Evolutionary conservation across 2,797 vertebrate genomes (phyloP).

Genomic region (Girardinus metallicus): DNA sequence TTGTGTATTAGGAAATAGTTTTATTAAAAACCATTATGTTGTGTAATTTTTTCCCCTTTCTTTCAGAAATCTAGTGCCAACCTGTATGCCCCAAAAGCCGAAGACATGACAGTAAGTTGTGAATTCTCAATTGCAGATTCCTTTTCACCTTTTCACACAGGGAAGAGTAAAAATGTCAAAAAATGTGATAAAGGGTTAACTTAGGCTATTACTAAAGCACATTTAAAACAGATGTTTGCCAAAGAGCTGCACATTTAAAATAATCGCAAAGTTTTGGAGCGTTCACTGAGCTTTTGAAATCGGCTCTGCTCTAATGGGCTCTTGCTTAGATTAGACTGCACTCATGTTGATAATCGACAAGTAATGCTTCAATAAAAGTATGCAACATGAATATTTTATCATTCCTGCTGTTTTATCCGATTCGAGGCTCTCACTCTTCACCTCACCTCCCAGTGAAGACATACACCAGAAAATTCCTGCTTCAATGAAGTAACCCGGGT

Average conservation of each 20-base stretch:
- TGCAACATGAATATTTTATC: background rate
- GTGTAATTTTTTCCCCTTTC: background rate
- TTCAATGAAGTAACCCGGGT: background rate
- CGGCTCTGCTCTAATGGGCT: too few species aligned
- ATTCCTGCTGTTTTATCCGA: background rate
- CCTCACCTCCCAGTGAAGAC: background rate
- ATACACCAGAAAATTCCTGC: background rate
- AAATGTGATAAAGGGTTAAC: background rate
- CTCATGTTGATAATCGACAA: background rate
- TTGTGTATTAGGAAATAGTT: background rate
- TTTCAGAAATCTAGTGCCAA: slow-evolving; percentile 68
- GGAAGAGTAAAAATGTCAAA: background rate
- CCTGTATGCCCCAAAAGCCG: slow-evolving; percentile 66
- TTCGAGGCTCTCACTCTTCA: background rate
- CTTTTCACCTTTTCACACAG: background rate
- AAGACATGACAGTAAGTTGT: slow-evolving; percentile 64
- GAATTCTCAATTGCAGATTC: background rate
- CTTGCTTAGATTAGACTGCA: background rate
- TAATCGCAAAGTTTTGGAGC: background rate
- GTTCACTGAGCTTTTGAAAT: background rate
- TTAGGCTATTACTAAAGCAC: background rate
- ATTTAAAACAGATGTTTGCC: background rate
- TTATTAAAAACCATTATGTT: background rate
- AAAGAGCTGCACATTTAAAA: background rate
- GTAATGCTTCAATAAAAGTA: background rate